Evolutionary conservation across 2,113 vertebrate genomes (phyloP).

Genomic region (Saguinus midas): DNA sequence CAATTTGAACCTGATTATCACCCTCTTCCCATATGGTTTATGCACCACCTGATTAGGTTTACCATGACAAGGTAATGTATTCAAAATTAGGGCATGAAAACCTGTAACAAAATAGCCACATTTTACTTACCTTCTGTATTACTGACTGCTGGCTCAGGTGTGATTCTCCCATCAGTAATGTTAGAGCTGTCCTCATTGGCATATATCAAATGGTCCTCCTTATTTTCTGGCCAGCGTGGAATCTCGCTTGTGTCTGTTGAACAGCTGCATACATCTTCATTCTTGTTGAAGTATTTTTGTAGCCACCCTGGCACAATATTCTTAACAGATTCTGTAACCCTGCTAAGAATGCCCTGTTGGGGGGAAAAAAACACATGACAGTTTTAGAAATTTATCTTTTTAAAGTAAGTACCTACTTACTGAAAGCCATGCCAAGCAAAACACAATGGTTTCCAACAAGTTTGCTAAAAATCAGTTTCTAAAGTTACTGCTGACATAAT

Average conservation of each 20-base stretch:
- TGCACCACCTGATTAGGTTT: not conserved
- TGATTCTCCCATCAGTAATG: constrained; percentile 86
- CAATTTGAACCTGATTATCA: not conserved
- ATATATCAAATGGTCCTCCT: constrained; percentile 80
- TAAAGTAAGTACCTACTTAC: not conserved
- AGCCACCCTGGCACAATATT: constrained; percentile 97
- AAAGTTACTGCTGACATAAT: not conserved
- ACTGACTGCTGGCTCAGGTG: constrained; percentile 90
- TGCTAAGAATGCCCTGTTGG: constrained; percentile 93
- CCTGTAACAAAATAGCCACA: constrained; percentile 12
- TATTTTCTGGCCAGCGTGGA: constrained; percentile 79
- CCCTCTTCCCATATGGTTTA: not conserved
- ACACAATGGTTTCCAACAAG: not conserved
- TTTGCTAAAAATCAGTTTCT: constrained; percentile 2
- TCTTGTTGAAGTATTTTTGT: constrained; percentile 95
- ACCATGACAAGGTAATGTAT: constrained; percentile 65
- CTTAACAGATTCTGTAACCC: constrained; percentile 96
- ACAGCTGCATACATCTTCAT: constrained; percentile 84
- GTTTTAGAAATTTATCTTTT: constrained; percentile 53
- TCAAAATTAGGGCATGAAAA: constrained; percentile 56
- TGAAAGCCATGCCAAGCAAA: constrained; percentile 3
- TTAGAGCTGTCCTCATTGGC: constrained; percentile 84
- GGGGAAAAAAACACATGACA: constrained; percentile 27
- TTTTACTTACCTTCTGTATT: constrained; percentile 85
- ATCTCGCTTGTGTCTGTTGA: constrained; percentile 73